Percentiles rank a stretch among this genome's conserved stretches.
phyloP scores from a whole-genome alignment of 2,888 invertebrate genomes.

The Caenorhabditis sulstoni region DNA sequence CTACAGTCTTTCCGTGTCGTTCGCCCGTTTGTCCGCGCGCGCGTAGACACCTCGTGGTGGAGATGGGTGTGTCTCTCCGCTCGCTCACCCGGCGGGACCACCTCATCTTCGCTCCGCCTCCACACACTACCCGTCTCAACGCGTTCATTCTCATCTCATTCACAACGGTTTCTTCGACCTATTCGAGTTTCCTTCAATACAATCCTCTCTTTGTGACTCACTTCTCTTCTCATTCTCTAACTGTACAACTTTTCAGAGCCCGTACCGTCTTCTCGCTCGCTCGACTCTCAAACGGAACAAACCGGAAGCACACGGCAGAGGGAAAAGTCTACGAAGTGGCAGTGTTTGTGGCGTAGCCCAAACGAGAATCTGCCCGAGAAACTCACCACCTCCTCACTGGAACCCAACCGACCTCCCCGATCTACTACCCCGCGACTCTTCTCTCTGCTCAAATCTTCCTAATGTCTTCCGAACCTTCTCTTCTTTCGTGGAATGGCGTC shows the following conservation, averaged over 20 bases:
- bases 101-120: neutral
- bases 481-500: slow-evolving; percentile 60
- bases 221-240: neutral
- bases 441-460: neutral
- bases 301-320: slow-evolving; percentile 50
- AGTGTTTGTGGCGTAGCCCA: slow-evolving; percentile 64
- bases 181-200: neutral
- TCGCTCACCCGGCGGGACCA: slow-evolving; percentile 24
- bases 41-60: slow-evolving; percentile 42
- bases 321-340: slow-evolving; percentile 44
- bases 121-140: slow-evolving; percentile 9
- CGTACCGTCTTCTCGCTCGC: slow-evolving; percentile 22
- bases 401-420: slow-evolving; percentile 32
- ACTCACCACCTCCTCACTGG: slow-evolving; percentile 9
- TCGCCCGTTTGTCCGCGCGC: slow-evolving; percentile 23
- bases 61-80: slow-evolving; percentile 2
- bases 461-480: slow-evolving; percentile 55
- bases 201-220: slow-evolving; percentile 30
- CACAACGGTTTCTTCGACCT: neutral
- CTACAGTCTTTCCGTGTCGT: slow-evolving; percentile 32
- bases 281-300: slow-evolving; percentile 58
- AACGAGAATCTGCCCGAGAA: slow-evolving; percentile 57
- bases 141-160: neutral
- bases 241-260: slow-evolving; percentile 41
- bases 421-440: slow-evolving; percentile 59